A percentile compares a stretch with the other conserved stretches of the same genome.
Conservation (phyloP, 2,888 invertebrate genomes). For the Drosophila borborema region DNA sequence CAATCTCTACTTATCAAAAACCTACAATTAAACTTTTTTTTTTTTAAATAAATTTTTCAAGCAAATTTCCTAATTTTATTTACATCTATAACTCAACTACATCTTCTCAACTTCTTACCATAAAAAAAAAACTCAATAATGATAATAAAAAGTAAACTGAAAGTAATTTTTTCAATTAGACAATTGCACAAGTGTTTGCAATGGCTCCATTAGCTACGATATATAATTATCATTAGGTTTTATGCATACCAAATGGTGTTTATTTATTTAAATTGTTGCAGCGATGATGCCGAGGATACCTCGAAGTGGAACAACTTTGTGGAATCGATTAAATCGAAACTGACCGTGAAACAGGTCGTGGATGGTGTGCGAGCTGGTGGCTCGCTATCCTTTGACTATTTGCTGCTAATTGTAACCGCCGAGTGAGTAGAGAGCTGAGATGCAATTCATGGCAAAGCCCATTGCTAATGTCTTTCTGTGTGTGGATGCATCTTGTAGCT, state of each 20-base stretch:
- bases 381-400: slow-evolving; percentile 92
- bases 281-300: slow-evolving; percentile 86
- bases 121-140: background rate
- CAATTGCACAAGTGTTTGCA: slow-evolving; percentile 14
- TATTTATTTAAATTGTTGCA: slow-evolving; percentile 53
- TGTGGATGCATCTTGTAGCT: slow-evolving; percentile 86
- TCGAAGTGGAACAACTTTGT: slow-evolving; percentile 90
- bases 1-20: too few relatives aligned
- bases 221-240: slow-evolving; percentile 38
- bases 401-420: slow-evolving; percentile 91
- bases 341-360: slow-evolving; percentile 93
- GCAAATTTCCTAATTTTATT: too few relatives aligned
- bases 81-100: background rate
- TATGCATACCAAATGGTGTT: slow-evolving; percentile 39
- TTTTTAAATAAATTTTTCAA: too few relatives aligned
- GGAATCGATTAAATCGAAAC: slow-evolving; percentile 91
- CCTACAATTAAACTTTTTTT: too few relatives aligned
- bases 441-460: background rate
- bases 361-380: slow-evolving; percentile 91
- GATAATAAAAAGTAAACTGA: background rate
- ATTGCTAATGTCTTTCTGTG: slow-evolving; percentile 9
- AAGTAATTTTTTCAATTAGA: slow-evolving; percentile 14
- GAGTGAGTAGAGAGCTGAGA: slow-evolving; percentile 87
- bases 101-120: background rate
- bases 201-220: slow-evolving; percentile 1